Evolutionary conservation across 2,888 invertebrate species (phyloP), one percentile per base, ranked within the genome.

Genomic region (Nymphalis urticae): DNA sequence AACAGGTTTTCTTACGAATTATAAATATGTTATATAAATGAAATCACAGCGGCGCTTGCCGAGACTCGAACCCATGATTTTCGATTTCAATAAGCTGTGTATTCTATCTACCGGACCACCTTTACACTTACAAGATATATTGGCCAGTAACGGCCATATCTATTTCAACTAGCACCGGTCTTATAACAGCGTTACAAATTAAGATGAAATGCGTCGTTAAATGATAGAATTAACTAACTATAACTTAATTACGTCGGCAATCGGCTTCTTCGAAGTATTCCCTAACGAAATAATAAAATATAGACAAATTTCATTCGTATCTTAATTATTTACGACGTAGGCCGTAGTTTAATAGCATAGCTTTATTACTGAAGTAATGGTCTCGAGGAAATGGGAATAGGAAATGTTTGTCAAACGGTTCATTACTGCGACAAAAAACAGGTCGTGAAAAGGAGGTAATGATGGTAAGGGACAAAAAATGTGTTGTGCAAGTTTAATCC

Each of bases 401-500:
- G 75, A 75, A 75, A 75, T 70, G 71, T 71, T 75, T 71, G 72
- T 70, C 71, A 73, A 73, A 73, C 66, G 72, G 70, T 73, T 73
- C 72, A 69, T 73, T 73, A 69, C 68, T 48, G 64, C 63, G 66
- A 66, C 63, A 75, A 73, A 75, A 70, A 72, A 71, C 64, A 69
- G 67, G 64, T 66, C 64, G 68, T 64, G 65, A 72, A 71, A 64
- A 60, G 66, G 68, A 71, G 51, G 51, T 53, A 68, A 21, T 48
- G 56, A 17, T 64, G 56, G 66, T 60, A 10, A 62, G 66, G 62
- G 61, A 66, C 67, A 71, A 67, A 75, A 72, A 73, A 71, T 72
- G 72, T 70, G 69, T 70, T 68, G 69, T 66, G 64, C 60, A 68
- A 75, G 78, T 78, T 79, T 81, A 82, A 80, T 79, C 80, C 75